Evolutionary conservation across 1,140 invertebrate species (phyloP).

Genomic region (Brachionus asplanchnoidis): DNA sequence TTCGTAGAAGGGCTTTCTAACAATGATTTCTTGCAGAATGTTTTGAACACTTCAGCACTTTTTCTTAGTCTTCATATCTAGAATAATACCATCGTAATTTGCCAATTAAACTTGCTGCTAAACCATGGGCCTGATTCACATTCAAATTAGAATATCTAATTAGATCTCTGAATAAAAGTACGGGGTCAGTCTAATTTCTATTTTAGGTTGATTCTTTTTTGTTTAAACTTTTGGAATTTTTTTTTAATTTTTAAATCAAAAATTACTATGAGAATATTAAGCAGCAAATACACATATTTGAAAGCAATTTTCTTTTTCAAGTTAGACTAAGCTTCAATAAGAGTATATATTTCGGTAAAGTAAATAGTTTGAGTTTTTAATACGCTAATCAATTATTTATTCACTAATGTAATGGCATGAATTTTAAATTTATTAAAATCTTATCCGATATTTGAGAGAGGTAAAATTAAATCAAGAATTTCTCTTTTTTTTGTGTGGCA

Average conservation of each 20-base stretch:
- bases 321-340: neutral
- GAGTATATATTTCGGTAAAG: neutral
- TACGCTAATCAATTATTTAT: constrained; percentile 4
- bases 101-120: too few species aligned
- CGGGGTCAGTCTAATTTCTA: neutral
- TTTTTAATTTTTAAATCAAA: neutral
- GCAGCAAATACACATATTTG: neutral
- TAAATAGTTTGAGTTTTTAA: neutral
- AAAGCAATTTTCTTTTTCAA: neutral
- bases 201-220: neutral
- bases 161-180: neutral
- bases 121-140: neutral
- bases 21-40: too few species aligned
- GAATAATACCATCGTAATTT: too few species aligned
- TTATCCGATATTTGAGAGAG: neutral
- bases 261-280: neutral
- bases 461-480: neutral
- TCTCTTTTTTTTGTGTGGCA: neutral
- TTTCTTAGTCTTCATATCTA: too few species aligned
- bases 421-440: neutral
- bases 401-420: neutral
- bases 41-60: too few species aligned
- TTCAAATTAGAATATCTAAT: neutral
- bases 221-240: too few species aligned
- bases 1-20: too few species aligned